These are phyloP conservation scores for Tuberolachnus salignus DNA, from an alignment of 2,888 invertebrate species.

Conservation along the genomic window DNA sequence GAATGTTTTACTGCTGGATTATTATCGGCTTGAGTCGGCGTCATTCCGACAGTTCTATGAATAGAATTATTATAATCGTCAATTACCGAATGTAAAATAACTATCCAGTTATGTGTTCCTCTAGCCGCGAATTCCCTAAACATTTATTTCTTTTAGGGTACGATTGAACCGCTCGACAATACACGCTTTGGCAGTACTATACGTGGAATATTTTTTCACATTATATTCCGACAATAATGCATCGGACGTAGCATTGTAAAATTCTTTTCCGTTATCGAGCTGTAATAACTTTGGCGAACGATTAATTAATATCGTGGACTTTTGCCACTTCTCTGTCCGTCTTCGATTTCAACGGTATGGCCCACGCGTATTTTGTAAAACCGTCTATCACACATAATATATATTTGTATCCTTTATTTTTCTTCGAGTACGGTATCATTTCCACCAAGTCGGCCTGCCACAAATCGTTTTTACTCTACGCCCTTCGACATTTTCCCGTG, in stretches of 20 bases:
- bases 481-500: neutral
- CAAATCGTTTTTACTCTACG: slow-evolving; percentile 61
- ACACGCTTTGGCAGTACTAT: slow-evolving; percentile 16
- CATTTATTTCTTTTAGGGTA: slow-evolving; percentile 57
- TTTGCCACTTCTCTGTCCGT: neutral
- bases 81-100: slow-evolving; percentile 58
- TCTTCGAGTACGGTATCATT: slow-evolving; percentile 60
- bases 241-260: slow-evolving; percentile 58
- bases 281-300: slow-evolving; percentile 57
- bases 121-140: slow-evolving; percentile 55
- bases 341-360: slow-evolving; percentile 18
- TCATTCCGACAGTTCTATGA: slow-evolving; percentile 59
- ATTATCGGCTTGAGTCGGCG: slow-evolving; percentile 60
- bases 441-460: slow-evolving; percentile 64
- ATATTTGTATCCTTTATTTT: slow-evolving; percentile 60
- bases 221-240: slow-evolving; percentile 30
- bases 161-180: slow-evolving; percentile 51
- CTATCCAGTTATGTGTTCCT: slow-evolving; percentile 59
- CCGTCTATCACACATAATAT: slow-evolving; percentile 21
- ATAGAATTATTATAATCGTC: slow-evolving; percentile 25
- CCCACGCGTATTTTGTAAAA: slow-evolving; percentile 17
- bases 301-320: slow-evolving; percentile 6
- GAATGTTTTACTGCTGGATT: neutral
- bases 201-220: slow-evolving; percentile 48
- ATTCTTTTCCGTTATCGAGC: slow-evolving; percentile 59